Conservation (phyloP, 1,140 invertebrate species). For the Saccostrea glomerata region DNA sequence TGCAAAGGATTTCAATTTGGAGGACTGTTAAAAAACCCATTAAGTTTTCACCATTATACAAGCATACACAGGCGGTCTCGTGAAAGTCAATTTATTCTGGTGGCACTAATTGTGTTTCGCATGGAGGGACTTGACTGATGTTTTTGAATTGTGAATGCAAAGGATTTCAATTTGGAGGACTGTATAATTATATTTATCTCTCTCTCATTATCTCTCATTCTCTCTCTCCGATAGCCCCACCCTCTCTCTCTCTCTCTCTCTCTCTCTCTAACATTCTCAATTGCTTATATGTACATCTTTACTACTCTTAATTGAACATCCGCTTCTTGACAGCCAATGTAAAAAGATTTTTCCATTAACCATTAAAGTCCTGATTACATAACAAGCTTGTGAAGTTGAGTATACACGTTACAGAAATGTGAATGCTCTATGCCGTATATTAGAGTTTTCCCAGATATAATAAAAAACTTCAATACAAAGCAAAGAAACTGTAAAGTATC, state of each 20-base stretch:
- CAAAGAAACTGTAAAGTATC: too few relatives aligned
- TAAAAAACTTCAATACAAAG: too few relatives aligned
- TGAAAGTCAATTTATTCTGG: constrained; percentile 8
- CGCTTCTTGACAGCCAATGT: too few relatives aligned
- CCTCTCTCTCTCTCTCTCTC: neutral
- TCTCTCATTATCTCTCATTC: neutral
- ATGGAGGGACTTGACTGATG: neutral
- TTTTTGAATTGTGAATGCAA: neutral
- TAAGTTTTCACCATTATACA: neutral
- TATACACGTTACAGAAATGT: too few relatives aligned
- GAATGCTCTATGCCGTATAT: too few relatives aligned
- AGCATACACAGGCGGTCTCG: neutral
- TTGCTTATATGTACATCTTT: too few relatives aligned
- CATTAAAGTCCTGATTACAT: too few relatives aligned
- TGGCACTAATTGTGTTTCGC: neutral
- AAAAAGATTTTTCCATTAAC: too few relatives aligned
- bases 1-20: neutral
- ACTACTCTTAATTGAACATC: too few relatives aligned
- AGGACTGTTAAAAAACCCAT: neutral
- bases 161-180: neutral
- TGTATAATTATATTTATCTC: neutral
- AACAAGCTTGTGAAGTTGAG: too few relatives aligned
- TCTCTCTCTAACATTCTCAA: neutral
- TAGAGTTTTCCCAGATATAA: too few relatives aligned
- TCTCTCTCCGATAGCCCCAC: too few relatives aligned